Evolutionary conservation across 2,888 invertebrate genomes (phyloP), one percentile per base, ranked within the genome.

Genomic region (Pyrrhosoma nymphula): DNA sequence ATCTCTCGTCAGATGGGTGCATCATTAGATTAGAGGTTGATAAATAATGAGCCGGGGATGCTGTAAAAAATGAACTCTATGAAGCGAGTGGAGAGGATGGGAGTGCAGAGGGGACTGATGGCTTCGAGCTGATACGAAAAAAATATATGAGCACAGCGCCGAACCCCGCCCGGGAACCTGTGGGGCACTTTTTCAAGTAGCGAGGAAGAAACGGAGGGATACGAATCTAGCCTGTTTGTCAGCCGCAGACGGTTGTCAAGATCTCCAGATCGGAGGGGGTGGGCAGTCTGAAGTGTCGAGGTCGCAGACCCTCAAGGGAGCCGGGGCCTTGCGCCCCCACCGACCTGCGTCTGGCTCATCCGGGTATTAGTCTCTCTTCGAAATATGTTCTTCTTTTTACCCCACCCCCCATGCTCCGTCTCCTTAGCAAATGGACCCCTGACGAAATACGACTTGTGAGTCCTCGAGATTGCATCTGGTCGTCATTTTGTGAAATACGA

Each of bases 11-110:
- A 16, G 93, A 47, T 39, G 39, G 93, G 69, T 93, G 93, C 18
- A 93, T 69, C 93, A 93, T 93, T 93, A 91, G 91, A 91, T 91
- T 91, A 75, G 93, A 75, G 93, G 39, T 47, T 26, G 93, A 69
- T 93, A 93, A 82, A 82, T 93, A 93, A 93, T 93, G 93, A 93
- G 93, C 47, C 30, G 39, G 69, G 47, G 69, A 23, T 47, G 82
- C 26, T 47, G 69, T 69, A 75, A 93, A 93, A 69, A 69, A 69
- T 69, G 6, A 35, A 75, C 69, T 39, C 60, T 3, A 4, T 4
- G 69, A 60, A 4, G 69, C 69, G 26, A 69, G 69, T 3, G 93
- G 26, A 18, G 60, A 39, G 16, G 39, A 75, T 69, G 69, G 63
- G 47, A 75, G 63, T 55, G 82, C 20, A 93, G 75, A 35, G 39